A percentile compares a stretch with the other conserved stretches of the same genome.
phyloP scores from a whole-genome alignment of 2,113 vertebrate genomes.

The Carassius carassius region DNA sequence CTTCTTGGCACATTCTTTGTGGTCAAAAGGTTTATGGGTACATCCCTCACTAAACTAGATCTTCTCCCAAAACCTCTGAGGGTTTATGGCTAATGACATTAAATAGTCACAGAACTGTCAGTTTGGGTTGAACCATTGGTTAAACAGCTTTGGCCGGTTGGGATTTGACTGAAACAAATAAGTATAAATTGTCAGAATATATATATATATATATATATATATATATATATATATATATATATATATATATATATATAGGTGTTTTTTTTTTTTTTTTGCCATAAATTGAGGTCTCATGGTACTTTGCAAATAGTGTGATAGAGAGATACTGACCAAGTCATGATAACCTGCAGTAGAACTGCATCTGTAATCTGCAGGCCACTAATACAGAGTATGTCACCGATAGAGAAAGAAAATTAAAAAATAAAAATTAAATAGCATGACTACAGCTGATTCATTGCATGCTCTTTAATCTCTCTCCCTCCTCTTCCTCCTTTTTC shows the following conservation, averaged over 20 bases:
- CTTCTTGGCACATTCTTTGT: neutral
- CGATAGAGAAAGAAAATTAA: neutral
- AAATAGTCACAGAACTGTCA: neutral
- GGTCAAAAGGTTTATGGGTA: neutral
- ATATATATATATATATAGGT: too few species aligned
- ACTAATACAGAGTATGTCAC: slow-evolving; percentile 30
- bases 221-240: too few species aligned
- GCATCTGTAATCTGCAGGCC: slow-evolving; percentile 34
- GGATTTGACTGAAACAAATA: neutral
- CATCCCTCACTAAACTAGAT: neutral
- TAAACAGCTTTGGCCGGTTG: neutral
- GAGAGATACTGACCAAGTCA: too few species aligned
- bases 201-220: too few species aligned
- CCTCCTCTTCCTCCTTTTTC: neutral
- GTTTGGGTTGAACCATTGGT: neutral
- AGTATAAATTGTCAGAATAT: neutral
- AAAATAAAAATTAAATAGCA: slow-evolving; percentile 16
- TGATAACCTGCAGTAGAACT: neutral
- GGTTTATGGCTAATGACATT: neutral
- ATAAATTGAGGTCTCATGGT: too few species aligned
- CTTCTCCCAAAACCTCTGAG: neutral
- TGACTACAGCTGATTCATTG: slow-evolving; percentile 38
- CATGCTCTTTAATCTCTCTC: slow-evolving; percentile 33
- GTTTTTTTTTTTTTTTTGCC: too few species aligned
- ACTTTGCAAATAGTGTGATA: too few species aligned